A percentile compares a stretch with the other conserved stretches of the same genome.
Conservation (phyloP, 2,888 invertebrate genomes). For the Empis stercorea region DNA sequence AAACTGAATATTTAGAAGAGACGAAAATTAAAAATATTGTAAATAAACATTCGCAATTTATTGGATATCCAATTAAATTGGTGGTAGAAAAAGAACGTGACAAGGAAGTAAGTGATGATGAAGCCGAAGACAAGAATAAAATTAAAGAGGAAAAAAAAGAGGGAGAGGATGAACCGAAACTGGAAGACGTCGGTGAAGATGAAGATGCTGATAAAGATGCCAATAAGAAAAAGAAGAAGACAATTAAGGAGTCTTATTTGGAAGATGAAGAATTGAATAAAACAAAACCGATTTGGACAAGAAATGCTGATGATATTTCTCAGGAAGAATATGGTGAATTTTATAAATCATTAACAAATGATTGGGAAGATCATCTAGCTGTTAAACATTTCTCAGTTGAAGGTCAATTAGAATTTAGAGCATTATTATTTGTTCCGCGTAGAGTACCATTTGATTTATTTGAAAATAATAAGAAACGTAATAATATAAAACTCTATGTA, state of each 20-base stretch:
- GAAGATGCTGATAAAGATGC: conserved; percentile 55
- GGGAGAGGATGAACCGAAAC: conserved; percentile 40
- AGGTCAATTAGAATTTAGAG: conserved; percentile 88
- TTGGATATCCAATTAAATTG: conserved; percentile 95
- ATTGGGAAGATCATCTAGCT: conserved; percentile 96
- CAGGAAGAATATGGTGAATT: conserved; percentile 97
- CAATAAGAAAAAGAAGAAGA: conserved; percentile 81
- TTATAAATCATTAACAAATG: conserved; percentile 94
- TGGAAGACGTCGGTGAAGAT: conserved; percentile 43
- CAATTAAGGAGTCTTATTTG: conserved; percentile 93
- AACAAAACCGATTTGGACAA: conserved; percentile 95
- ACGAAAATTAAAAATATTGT: conserved; percentile 91
- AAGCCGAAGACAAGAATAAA: conserved; percentile 58
- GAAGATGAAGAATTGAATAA: conserved; percentile 98
- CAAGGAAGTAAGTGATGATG: conserved; percentile 90
- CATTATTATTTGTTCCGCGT: conserved; percentile 81
- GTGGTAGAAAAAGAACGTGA: conserved; percentile 93
- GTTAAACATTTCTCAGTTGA: conserved; percentile 93
- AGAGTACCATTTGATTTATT: conserved; percentile 95
- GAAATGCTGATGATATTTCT: conserved; percentile 92
- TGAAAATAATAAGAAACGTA: conserved; percentile 96
- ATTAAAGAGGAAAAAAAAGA: conserved; percentile 31
- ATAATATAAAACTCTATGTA: conserved; percentile 96
- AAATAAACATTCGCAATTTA: conserved; percentile 98
- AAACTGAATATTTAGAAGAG: conserved; percentile 89